Conservation (phyloP, 2,888 invertebrate genomes). For the Pardosa pseudoannulata region DNA sequence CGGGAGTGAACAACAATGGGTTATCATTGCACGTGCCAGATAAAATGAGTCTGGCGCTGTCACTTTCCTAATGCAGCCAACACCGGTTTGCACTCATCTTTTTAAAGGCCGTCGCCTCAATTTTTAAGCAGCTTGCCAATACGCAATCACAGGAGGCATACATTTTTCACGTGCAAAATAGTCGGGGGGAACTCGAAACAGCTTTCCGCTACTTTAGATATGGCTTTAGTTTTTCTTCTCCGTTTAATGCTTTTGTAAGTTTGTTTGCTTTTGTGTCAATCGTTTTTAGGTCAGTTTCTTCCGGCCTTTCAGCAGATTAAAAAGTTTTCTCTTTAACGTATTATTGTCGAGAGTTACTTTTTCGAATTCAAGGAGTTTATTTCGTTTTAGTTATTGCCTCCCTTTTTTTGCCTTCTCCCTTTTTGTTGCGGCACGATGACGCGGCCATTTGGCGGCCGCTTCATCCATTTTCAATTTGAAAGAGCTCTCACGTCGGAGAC, state of each 20-base stretch:
- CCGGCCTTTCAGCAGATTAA: slow-evolving; percentile 71
- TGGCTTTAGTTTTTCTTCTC: slow-evolving; percentile 34
- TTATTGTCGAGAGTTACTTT: slow-evolving; percentile 71
- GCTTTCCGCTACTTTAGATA: slow-evolving; percentile 57
- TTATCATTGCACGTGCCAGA: slow-evolving; percentile 70
- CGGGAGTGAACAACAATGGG: slow-evolving; percentile 65
- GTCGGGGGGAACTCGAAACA: slow-evolving; percentile 37
- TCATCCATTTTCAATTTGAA: slow-evolving; percentile 60
- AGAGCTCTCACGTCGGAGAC: slow-evolving; percentile 44
- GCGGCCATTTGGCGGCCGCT: slow-evolving; percentile 57
- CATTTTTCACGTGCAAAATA: slow-evolving; percentile 72
- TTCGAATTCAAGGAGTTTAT: slow-evolving; percentile 52
- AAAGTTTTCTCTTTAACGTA: slow-evolving; percentile 72
- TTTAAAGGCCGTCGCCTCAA: slow-evolving; percentile 69
- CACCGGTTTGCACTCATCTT: slow-evolving; percentile 72
- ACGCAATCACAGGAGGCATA: slow-evolving; percentile 63
- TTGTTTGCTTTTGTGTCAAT: slow-evolving; percentile 66
- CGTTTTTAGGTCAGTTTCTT: slow-evolving; percentile 67
- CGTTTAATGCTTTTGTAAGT: slow-evolving; percentile 70
- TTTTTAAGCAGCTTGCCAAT: slow-evolving; percentile 72
- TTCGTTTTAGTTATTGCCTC: slow-evolving; percentile 25
- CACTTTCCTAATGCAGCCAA: slow-evolving; percentile 66
- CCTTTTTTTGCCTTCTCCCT: not conserved
- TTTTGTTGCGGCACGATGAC: slow-evolving; percentile 51
- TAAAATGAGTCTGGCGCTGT: slow-evolving; percentile 64